These are phyloP conservation scores for Lethenteron reissneri DNA, from an alignment of 2,113 vertebrate species.

Conservation along the genomic window DNA sequence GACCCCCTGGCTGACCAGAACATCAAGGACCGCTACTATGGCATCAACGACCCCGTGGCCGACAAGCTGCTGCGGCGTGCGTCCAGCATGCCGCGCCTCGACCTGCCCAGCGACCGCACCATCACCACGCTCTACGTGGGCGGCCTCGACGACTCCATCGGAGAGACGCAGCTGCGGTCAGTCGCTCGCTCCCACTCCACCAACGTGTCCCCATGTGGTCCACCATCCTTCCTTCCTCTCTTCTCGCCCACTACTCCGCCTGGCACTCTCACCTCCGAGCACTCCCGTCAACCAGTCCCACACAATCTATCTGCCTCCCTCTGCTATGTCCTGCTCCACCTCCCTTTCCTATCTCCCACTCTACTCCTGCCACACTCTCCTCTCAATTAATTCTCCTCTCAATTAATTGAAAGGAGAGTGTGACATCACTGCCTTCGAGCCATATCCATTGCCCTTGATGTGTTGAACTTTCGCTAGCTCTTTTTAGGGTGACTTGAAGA, in stretches of 20 bases:
- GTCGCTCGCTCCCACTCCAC: not conserved
- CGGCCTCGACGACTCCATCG: conserved; percentile 71
- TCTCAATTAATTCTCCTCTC: no score
- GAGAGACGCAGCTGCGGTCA: conserved; percentile 76
- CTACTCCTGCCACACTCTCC: no score
- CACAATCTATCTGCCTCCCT: not conserved
- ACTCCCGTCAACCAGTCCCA: not conserved
- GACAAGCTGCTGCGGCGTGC: conserved; percentile 84
- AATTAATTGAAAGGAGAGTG: no score
- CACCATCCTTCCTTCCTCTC: not conserved
- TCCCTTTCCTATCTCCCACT: not conserved
- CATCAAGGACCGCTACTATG: conserved; percentile 93
- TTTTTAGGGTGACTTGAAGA: no score
- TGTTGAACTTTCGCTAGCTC: not conserved
- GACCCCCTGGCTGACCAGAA: conserved; percentile 95
- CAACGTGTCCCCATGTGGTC: not conserved
- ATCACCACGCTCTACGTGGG: conserved; percentile 87
- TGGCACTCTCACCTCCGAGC: no score
- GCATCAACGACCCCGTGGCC: conserved; percentile 88
- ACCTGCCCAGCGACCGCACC: conserved; percentile 76
- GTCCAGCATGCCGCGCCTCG: conserved; percentile 80
- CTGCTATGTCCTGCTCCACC: not conserved
- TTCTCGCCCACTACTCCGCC: not conserved
- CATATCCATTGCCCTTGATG: not conserved
- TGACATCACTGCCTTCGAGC: not conserved